Evolutionary conservation across 2,113 vertebrate species (phyloP).

Genomic region (Tautogolabrus adspersus): DNA sequence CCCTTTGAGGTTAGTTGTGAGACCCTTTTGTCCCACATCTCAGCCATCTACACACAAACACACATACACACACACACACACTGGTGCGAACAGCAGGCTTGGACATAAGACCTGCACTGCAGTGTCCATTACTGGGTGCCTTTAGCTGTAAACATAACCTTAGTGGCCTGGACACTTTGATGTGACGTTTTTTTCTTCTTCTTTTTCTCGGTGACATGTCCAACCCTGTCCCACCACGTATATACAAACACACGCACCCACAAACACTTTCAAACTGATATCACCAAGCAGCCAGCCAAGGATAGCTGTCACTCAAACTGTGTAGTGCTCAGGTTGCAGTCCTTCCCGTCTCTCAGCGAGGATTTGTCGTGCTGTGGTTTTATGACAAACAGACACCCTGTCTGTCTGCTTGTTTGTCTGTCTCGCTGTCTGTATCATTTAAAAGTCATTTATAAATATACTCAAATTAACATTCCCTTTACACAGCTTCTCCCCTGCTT

Average conservation of each 20-base stretch:
- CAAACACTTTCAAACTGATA: conserved; percentile 9
- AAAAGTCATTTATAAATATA: conserved; percentile 51
- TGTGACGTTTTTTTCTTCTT: conserved; percentile 16
- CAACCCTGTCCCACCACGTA: neutral
- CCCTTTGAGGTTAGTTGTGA: conserved; percentile 34
- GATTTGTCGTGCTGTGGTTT: conserved; percentile 49
- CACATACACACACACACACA: neutral
- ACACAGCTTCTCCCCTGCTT: neutral
- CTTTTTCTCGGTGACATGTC: conserved; percentile 50
- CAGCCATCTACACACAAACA: neutral
- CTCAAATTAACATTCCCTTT: neutral
- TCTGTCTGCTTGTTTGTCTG: conserved; percentile 39
- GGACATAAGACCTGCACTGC: conserved; percentile 36
- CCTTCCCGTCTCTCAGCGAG: conserved; percentile 45
- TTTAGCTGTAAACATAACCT: conserved; percentile 54
- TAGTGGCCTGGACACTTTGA: conserved; percentile 42
- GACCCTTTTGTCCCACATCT: conserved; percentile 16
- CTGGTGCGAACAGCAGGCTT: neutral
- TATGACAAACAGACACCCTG: conserved; percentile 25
- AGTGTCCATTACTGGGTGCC: conserved; percentile 46
- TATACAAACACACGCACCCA: conserved; percentile 4
- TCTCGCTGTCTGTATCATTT: conserved; percentile 39
- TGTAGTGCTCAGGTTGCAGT: conserved; percentile 24
- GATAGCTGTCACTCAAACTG: conserved; percentile 56
- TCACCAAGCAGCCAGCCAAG: conserved; percentile 33